These are phyloP conservation scores for Moxostoma hubbsi DNA, from an alignment of 2,797 vertebrate genomes.

Conservation along the genomic window DNA sequence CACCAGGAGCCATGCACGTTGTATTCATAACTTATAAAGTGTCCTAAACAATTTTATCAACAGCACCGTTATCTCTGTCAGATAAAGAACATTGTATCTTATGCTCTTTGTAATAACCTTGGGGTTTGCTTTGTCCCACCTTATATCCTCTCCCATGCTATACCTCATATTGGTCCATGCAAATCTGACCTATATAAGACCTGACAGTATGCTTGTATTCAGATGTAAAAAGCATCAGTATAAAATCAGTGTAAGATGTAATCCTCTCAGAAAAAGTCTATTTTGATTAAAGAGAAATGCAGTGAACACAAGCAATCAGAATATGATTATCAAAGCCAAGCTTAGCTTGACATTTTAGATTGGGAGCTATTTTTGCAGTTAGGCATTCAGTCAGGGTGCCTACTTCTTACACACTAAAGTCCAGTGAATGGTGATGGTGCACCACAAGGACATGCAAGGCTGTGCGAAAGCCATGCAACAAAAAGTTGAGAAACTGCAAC, in stretches of 20 bases:
- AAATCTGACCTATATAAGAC: constrained; percentile 58
- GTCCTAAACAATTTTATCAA: constrained; percentile 15
- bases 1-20: constrained; percentile 30
- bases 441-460: neutral
- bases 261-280: constrained; percentile 51
- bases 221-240: constrained; percentile 55
- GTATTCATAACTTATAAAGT: constrained; percentile 40
- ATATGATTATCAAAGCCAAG: constrained; percentile 40
- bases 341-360: constrained; percentile 36
- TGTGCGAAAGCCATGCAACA: neutral
- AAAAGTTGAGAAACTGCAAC: neutral
- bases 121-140: neutral
- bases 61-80: constrained; percentile 10
- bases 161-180: constrained; percentile 29
- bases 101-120: neutral
- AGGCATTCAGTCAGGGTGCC: neutral
- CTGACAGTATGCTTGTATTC: constrained; percentile 55
- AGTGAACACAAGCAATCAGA: constrained; percentile 43
- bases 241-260: constrained; percentile 50
- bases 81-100: constrained; percentile 3
- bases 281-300: constrained; percentile 51
- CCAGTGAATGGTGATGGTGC: neutral
- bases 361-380: constrained; percentile 44
- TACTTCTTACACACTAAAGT: constrained; percentile 4
- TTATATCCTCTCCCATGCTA: neutral